phyloP scores from a whole-genome alignment of 1,140 invertebrate genomes.

The Brachystomella parvula region DNA sequence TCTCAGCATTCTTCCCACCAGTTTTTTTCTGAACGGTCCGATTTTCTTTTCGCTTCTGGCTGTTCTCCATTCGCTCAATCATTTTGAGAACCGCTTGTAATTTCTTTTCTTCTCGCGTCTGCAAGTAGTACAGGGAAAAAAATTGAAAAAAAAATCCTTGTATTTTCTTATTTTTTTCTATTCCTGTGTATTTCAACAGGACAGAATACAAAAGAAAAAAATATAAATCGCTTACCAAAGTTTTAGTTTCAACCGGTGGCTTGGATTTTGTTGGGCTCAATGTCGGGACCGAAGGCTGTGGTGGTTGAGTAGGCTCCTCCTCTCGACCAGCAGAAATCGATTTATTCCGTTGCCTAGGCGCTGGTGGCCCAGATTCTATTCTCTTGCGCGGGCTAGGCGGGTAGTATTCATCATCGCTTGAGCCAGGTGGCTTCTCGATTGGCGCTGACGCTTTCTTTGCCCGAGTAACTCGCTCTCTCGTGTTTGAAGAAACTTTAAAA shows the following conservation, averaged over 20 bases:
- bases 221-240: not conserved
- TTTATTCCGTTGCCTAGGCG: not conserved
- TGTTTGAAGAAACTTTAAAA: not conserved
- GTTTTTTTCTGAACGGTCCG: slow-evolving; percentile 41
- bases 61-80: slow-evolving; percentile 58
- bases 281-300: not conserved
- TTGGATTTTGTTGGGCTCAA: not conserved
- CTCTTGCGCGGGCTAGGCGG: not conserved
- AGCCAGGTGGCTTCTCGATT: not conserved
- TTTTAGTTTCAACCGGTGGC: not conserved
- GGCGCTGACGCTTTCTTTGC: not conserved
- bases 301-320: slow-evolving; percentile 3
- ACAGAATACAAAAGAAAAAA: too few species aligned
- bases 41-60: slow-evolving; percentile 44
- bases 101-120: slow-evolving; percentile 90
- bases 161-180: too few species aligned
- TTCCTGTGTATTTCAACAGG: too few species aligned
- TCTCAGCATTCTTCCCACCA: not conserved
- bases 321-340: not conserved
- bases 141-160: slow-evolving; percentile 6
- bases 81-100: slow-evolving; percentile 91
- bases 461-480: not conserved
- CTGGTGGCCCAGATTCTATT: not conserved
- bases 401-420: not conserved
- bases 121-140: slow-evolving; percentile 33